phyloP scores from a whole-genome alignment of 2,888 invertebrate species.

The Mimumesa dahlbomi region DNA sequence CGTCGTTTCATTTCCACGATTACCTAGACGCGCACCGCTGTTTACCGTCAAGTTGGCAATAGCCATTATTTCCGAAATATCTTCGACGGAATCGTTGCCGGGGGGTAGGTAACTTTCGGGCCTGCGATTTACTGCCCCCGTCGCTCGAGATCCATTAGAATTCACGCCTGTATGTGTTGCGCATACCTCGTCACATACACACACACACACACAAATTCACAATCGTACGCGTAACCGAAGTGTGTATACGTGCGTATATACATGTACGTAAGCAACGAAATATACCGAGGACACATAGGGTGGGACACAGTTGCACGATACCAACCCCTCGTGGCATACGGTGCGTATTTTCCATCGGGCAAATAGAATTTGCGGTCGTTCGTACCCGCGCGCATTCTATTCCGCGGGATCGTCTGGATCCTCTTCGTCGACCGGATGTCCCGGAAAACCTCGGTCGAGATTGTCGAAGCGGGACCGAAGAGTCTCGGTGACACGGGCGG shows the following conservation, averaged over 20 bases:
- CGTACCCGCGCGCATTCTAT: constrained; percentile 18
- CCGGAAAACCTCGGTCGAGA: not conserved
- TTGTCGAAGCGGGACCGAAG: constrained; percentile 7
- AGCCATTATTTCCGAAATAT: constrained; percentile 48
- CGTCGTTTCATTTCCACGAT: constrained; percentile 16
- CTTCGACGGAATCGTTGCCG: constrained; percentile 39
- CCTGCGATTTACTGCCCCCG: constrained; percentile 50
- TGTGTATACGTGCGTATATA: not conserved
- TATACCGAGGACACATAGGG: constrained; percentile 9
- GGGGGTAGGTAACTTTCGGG: constrained; percentile 12
- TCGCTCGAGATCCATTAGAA: constrained; percentile 69
- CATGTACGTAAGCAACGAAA: constrained; percentile 13
- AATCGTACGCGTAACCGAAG: too few species aligned
- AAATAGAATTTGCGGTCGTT: constrained; percentile 76
- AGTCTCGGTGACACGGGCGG: constrained; percentile 7
- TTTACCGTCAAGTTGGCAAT: constrained; percentile 48
- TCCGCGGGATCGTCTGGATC: constrained; percentile 20
- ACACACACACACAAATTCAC: too few species aligned
- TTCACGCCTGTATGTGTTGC: constrained; percentile 17
- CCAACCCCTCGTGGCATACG: constrained; percentile 66
- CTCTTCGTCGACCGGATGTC: not conserved
- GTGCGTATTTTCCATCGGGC: constrained; percentile 70
- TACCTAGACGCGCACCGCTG: constrained; percentile 22
- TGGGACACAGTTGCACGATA: constrained; percentile 52
- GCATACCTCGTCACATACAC: not conserved